These are phyloP conservation scores for Ascidia mentula DNA, from an alignment of 23 tunicate genomes.

Conservation along the genomic window DNA sequence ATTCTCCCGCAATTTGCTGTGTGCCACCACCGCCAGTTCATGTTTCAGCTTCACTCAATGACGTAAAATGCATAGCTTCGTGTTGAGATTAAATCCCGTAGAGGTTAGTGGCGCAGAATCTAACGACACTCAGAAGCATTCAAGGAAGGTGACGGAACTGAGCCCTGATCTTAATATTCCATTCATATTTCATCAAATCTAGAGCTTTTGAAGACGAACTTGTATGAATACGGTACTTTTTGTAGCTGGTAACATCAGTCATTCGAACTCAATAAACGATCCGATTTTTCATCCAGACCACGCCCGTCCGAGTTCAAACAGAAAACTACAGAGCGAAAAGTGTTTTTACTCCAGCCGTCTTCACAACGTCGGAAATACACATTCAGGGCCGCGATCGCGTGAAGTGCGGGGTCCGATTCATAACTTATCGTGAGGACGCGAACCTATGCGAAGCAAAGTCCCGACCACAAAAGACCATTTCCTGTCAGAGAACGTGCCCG, in stretches of 20 bases:
- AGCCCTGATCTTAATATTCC: too few relatives aligned
- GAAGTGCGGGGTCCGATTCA: background rate
- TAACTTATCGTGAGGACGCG: too few relatives aligned
- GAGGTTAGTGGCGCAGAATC: too few relatives aligned
- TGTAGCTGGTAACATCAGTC: too few relatives aligned
- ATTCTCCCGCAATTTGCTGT: background rate
- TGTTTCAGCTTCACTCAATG: background rate
- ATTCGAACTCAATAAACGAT: too few relatives aligned
- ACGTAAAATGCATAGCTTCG: background rate
- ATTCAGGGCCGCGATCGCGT: background rate
- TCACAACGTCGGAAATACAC: background rate
- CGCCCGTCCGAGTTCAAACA: background rate
- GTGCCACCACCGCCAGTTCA: background rate
- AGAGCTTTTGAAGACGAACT: too few relatives aligned
- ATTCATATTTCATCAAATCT: too few relatives aligned
- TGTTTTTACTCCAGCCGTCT: background rate
- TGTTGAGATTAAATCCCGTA: background rate
- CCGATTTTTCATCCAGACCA: background rate
- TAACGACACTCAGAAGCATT: too few relatives aligned
- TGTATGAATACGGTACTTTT: too few relatives aligned
- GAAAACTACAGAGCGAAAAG: too few relatives aligned
- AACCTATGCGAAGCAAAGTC: too few relatives aligned
- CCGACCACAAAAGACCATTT: background rate
- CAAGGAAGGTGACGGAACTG: too few relatives aligned
- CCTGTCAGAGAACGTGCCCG: constrained; percentile 4